Base-by-base conservation (phyloP, 2,888 invertebrate genomes). In the Tinea trinotella region DNA sequence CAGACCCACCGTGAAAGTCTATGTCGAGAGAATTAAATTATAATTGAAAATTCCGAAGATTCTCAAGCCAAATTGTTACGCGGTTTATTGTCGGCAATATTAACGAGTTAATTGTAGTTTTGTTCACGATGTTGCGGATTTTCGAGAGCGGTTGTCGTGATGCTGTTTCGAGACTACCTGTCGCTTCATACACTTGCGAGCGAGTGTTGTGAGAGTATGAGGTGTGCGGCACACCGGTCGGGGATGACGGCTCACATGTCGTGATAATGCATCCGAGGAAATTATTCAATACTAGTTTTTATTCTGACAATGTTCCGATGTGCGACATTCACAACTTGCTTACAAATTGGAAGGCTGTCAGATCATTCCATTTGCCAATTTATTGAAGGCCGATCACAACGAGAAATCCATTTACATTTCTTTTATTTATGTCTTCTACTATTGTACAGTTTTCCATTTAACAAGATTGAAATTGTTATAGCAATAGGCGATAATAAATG, bases 1-100 rank as follows among this genome's bases (percentile, higher is more conserved):
- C 46, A 30, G 30, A 17, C 3, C 40, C 68, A 71, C 70, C 60
- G 68, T 60, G 69, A 70, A 72, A 76, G 71, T 70, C 53, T 65
- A 68, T 71, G 70, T 73, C 67, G 64, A 66, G 22, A 18, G 19
- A 50, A 24, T 50, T 50, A 24, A 70, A 34, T 48, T 66, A 59
- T 71, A 74, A 75, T 76, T 76, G 72, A 74, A 74, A 80, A 76
- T 74, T 71, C 73, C 71, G 64, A 68, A 66, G 65, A 56, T 57
- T 62, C 57, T 57, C 50, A 59, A 56, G 58, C 56, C 17, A 62
- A 62, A 55, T 55, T 59, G 58, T 59, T 57, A 58, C 56, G 52
- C 46, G 54, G 46, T 36, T 49, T 18, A 22, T 30, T 30, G 30
- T 20, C 30, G 30, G 7, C 30, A 30, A 30, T 30, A 30, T 30